Evolutionary conservation across 2,888 invertebrate genomes (phyloP), one percentile per base, ranked within the genome.

Genomic region (Cephus nigrinus): DNA sequence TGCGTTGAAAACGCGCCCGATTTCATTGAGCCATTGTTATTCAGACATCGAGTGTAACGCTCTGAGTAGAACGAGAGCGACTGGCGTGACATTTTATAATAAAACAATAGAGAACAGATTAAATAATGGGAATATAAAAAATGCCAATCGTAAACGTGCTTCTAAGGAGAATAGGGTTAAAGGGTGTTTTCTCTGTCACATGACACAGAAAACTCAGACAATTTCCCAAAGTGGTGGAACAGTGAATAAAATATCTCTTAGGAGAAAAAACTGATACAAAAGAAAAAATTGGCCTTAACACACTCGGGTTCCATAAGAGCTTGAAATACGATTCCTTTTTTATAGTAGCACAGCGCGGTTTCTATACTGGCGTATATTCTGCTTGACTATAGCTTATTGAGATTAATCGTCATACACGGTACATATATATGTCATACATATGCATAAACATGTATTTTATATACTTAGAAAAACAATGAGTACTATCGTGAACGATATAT

Each of bases 401-500:
- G 23, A 55, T 55, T 55, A 55, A 55, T 55, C 55, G 55, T 32
- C 23, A 30, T 71, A 71, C 31, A 30, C 32, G 4, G 31, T 71
- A 71, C 32, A 71, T 71, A 30, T 23, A 32, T 30, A 71, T 11
- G 31, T 33, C 31, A 33, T 71, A 71, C 12, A 32, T 71, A 71
- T 71, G 30, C 12, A 71, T 12, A 30, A 71, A 71, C 15, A 33
- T 32, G 71, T 31, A 71, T 30, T 31, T 30, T 31, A 12, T 33
- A 78, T 79, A 84, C 68, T 84, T 84, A 85, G 77, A 83, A 84
- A 84, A 84, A 83, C 81, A 80, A 84, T 77, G 75, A 82, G 32
- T 76, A 55, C 74, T 55, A 75, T 68, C 73, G 12, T 75, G 30
- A 55, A 30, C 75, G 34, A 30, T n/a, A 30, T 35, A 40, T 55